Percentiles rank a stretch among this genome's conserved stretches.
Conservation (phyloP, 2,888 invertebrate genomes). For the Mythimna loreyi region DNA sequence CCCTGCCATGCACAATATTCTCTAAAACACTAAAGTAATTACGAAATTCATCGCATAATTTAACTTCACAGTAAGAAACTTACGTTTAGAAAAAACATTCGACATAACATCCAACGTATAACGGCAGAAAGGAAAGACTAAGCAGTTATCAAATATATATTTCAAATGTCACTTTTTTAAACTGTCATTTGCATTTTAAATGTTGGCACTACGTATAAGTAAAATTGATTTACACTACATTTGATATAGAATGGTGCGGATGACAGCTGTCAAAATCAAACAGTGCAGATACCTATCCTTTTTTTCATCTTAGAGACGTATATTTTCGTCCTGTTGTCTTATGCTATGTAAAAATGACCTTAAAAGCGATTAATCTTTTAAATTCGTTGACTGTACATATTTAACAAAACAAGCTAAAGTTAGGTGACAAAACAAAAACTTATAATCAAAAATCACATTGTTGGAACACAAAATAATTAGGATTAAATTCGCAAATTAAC, state of each 20-base stretch:
- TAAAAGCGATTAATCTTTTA: background rate
- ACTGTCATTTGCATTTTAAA: background rate
- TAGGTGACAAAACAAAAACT: conserved; percentile 17
- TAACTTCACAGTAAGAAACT: conserved; percentile 50
- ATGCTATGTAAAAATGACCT: background rate
- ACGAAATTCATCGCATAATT: conserved; percentile 40
- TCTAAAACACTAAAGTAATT: background rate
- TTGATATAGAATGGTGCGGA: no score
- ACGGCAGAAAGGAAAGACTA: conserved; percentile 5
- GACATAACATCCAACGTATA: conserved; percentile 7
- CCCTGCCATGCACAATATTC: background rate
- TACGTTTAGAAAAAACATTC: conserved; percentile 39
- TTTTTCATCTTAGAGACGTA: background rate
- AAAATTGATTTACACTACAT: background rate
- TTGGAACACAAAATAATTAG: conserved; percentile 43
- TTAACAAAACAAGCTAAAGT: conserved; percentile 17
- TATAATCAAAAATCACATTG: conserved; percentile 53
- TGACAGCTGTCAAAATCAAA: no score
- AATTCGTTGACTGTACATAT: conserved; percentile 13
- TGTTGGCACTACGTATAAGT: conserved; percentile 15
- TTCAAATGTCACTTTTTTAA: background rate
- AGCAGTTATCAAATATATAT: background rate
- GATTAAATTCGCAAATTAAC: conserved; percentile 43
- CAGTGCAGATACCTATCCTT: no score
- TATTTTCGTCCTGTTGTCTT: no score